Conservation (phyloP, 2,797 vertebrate genomes). For the Rhinogobio ventralis region DNA sequence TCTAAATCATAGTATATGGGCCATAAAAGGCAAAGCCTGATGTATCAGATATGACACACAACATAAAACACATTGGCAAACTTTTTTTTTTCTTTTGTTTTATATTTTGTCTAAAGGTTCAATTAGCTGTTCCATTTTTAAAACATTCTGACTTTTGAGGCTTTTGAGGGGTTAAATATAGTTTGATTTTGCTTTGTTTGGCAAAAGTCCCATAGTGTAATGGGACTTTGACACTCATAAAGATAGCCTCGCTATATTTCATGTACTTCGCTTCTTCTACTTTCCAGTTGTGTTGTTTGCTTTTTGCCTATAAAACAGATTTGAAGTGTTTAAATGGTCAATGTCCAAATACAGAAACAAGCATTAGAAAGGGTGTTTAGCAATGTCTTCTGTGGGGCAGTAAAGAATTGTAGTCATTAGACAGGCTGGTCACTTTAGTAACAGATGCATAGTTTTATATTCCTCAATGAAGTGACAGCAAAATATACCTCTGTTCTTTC, state of each 20-base stretch:
- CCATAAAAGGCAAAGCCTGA: background rate
- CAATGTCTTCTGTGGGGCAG: background rate
- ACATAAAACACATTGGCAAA: background rate
- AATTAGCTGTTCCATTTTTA: background rate
- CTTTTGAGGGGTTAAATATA: background rate
- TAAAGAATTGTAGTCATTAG: background rate
- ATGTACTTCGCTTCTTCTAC: background rate
- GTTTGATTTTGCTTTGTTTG: background rate
- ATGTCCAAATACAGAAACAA: conserved; percentile 6
- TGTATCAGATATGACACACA: background rate
- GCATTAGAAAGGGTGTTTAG: background rate
- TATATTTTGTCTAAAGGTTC: background rate
- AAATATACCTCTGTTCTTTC: conserved; percentile 61
- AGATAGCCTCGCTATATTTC: background rate
- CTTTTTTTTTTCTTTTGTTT: too few species aligned
- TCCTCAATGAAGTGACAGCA: conserved; percentile 52
- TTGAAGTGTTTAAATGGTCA: conserved; percentile 22
- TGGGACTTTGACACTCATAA: background rate
- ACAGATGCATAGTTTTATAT: conserved; percentile 38
- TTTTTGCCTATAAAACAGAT: background rate
- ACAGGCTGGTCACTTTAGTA: conserved; percentile 10
- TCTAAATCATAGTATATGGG: too few species aligned
- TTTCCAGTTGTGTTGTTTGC: background rate
- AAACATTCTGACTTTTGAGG: background rate
- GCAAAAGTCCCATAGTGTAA: background rate